A percentile compares a stretch with the other conserved stretches of the same genome.
Conservation (phyloP, 30 jellyfish, hydroid and myxozoan species). For the Mastigias papua region DNA sequence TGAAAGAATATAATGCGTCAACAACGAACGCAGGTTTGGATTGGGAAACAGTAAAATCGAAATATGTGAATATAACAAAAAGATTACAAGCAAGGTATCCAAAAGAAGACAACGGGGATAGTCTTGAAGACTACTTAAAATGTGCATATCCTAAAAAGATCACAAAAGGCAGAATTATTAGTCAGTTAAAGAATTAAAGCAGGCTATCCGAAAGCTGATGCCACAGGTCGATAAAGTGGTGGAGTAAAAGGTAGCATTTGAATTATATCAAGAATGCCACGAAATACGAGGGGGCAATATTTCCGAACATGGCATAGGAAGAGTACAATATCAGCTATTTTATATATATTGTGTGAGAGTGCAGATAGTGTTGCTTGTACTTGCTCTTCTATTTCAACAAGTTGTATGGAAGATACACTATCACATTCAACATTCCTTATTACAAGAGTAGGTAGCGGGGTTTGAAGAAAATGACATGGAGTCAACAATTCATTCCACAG, state of each 20-base stretch:
- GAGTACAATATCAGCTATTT: not conserved
- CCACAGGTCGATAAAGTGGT: slow-evolving; percentile 41
- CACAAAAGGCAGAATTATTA: slow-evolving; percentile 24
- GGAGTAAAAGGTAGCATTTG: slow-evolving; percentile 27
- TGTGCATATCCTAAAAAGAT: not conserved
- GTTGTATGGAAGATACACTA: not conserved
- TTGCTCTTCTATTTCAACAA: not conserved
- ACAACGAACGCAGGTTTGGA: slow-evolving; percentile 16
- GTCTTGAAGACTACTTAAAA: slow-evolving; percentile 16
- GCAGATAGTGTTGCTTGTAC: not conserved
- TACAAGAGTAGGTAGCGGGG: not conserved
- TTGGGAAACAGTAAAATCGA: slow-evolving; percentile 40
- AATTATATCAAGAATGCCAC: slow-evolving; percentile 37
- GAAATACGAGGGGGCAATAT: slow-evolving; percentile 53
- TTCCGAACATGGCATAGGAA: slow-evolving; percentile 28
- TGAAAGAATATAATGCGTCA: not conserved
- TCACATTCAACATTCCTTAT: not conserved
- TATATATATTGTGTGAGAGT: not conserved
- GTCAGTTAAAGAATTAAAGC: not conserved
- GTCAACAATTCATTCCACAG: not conserved
- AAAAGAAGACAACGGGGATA: not conserved
- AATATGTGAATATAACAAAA: slow-evolving; percentile 8
- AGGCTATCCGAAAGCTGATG: slow-evolving; percentile 35
- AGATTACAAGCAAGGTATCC: slow-evolving; percentile 33
- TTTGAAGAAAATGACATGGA: not conserved